Base-by-base conservation (phyloP, 2,888 invertebrate species). In the Muscina levida region DNA sequence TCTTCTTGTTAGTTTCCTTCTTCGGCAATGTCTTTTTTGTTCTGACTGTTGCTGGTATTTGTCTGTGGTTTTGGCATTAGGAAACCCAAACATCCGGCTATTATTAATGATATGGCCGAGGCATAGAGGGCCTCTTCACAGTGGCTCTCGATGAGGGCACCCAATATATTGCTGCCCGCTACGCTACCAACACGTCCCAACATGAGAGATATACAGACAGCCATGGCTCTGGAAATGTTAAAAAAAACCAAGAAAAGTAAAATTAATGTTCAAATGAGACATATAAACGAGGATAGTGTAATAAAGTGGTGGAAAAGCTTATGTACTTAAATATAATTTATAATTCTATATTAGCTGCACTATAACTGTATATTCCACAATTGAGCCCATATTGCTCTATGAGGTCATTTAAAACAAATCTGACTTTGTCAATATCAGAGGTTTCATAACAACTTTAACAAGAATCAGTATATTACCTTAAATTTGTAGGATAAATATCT, bases 401-500 rank as follows among this genome's bases (percentile, higher is more conserved):
- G n/a, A n/a, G n/a, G n/a, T n/a, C n/a, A n/a, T n/a, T n/a, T n/a
- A n/a, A n/a, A n/a, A n/a, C n/a, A n/a, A n/a, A n/a, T n/a, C n/a
- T n/a, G n/a, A n/a, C n/a, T n/a, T n/a, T n/a, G n/a, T n/a, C n/a
- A n/a, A n/a, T n/a, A n/a, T n/a, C n/a, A n/a, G n/a, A n/a, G n/a
- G n/a, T n/a, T n/a, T n/a, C n/a, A n/a, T n/a, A n/a, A n/a, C n/a
- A n/a, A n/a, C n/a, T n/a, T n/a, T n/a, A 31, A 65, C 62, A 53
- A 71, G 57, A 15, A 48, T 22, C 1, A 26, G 13, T 15, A 22
- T 26, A 74, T 57, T 84, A 88, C 88, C 89, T 86, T 76, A 88
- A 85, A 72, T 87, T 85, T 22, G 89, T 89, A n/a, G 89, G 89
- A 82, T 84, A 88, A 42, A 88, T 82, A 67, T 88, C 89, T 6